A percentile compares a stretch with the other conserved stretches of the same genome.
Evolutionary conservation across 2,113 vertebrate genomes (phyloP).

Genomic region (Ageneiosus marmoratus): DNA sequence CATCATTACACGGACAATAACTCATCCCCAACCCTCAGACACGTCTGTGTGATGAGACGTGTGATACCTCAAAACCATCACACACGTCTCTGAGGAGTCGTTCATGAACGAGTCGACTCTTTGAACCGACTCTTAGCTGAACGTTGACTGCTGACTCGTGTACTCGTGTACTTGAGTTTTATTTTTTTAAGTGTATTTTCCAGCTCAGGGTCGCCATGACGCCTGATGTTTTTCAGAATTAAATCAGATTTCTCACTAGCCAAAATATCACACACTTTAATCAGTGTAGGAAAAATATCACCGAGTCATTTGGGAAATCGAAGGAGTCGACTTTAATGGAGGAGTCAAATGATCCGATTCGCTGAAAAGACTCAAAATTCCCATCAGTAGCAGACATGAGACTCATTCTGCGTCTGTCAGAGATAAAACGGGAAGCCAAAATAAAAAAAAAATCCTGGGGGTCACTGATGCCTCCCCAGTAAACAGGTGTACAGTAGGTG

Average conservation of each 20-base stretch:
- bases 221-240: too few species aligned
- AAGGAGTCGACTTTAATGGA: neutral
- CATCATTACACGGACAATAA: too few species aligned
- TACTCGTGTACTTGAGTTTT: neutral
- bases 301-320: neutral
- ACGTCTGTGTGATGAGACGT: neutral
- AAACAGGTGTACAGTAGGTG: neutral
- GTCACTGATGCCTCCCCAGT: too few species aligned
- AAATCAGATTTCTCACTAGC: too few species aligned
- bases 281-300: neutral
- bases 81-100: neutral
- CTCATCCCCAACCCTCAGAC: neutral
- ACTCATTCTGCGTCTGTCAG: neutral
- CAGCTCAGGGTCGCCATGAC: neutral
- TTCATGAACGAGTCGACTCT: neutral
- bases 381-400: neutral
- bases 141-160: neutral
- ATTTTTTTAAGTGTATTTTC: neutral
- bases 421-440: neutral
- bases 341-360: neutral
- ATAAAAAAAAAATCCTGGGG: too few species aligned
- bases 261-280: neutral
- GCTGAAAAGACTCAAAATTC: neutral
- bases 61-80: neutral
- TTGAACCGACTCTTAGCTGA: neutral